Evolutionary conservation across 92 coral and sea anemone genomes (phyloP), one percentile per base, ranked within the genome.

Genomic region (Palythoa caribaeorum): DNA sequence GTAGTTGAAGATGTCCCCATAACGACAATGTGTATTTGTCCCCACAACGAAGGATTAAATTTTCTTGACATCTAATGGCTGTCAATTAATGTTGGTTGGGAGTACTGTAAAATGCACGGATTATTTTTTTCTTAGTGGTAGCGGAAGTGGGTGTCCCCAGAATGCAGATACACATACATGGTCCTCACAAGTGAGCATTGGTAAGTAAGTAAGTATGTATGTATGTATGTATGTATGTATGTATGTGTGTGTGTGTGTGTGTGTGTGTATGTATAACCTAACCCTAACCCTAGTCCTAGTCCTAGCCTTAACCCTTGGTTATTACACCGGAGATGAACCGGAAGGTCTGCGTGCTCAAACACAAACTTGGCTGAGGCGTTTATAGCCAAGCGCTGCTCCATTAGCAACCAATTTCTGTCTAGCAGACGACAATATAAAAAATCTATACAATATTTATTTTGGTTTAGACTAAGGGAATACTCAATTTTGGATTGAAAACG

Each of bases 161-260:
- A 84, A 84, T 84, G 80, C 88, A 84, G 88, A 78, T 79, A 84
- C 38, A 52, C 88, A 84, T 84, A 84, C 81, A 84, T 84, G 70
- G 88, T 84, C 88, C 80, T 84, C 73, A 71, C 80, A 84, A 84
- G 80, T 71, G 71, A 84, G 80, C 88, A 84, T 73, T 84, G 71
- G 51, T 73, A 84, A 37, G 88, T 73, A 73, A 66, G 80, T 52
- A 73, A 66, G 88, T 84, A 84, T 71, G 80, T 71, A 71, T 84
- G 84, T 79, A 79, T 79, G 84, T 79, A 79, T 3, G 84, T 52
- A 52, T 5, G 84, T 37, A 77, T 77, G 48, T 39, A 77, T 51
- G 55, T 77, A 78, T 35, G 59, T 50, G 16, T 78, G 17, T 51
- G 19, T 38, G 52, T 78, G 38, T 78, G 84, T 55, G 54, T 55